phyloP scores from a whole-genome alignment of 2,113 vertebrate genomes.

The Dicaeum eximium region DNA sequence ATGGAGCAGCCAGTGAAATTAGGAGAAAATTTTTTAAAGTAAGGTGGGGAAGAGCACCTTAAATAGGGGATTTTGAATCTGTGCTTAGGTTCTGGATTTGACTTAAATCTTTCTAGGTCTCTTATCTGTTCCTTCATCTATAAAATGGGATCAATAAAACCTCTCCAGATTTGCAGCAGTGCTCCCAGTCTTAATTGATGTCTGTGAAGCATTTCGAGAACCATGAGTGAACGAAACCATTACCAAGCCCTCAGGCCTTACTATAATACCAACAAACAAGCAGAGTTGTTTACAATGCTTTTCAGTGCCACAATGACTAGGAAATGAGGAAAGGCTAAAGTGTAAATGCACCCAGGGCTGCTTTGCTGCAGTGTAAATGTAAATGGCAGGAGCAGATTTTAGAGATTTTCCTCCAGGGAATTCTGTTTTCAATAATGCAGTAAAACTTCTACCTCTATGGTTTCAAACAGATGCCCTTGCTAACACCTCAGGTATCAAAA shows the following conservation, averaged over 20 bases:
- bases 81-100: background rate
- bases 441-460: background rate
- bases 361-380: background rate
- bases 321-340: background rate
- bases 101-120: background rate
- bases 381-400: background rate
- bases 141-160: conserved; percentile 4
- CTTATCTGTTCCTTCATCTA: background rate
- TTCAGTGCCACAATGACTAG: background rate
- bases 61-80: background rate
- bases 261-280: background rate
- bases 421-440: background rate
- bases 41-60: background rate
- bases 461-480: background rate
- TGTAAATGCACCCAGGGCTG: background rate
- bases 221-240: background rate
- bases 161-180: background rate
- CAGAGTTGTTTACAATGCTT: background rate
- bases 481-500: background rate
- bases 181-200: background rate
- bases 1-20: background rate
- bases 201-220: background rate
- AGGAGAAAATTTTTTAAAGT: background rate
- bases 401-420: background rate
- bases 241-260: background rate